Percentiles rank a stretch among this genome's conserved stretches.
phyloP scores from a whole-genome alignment of 1,140 invertebrate species.

The Dolichoris vasculosae region DNA sequence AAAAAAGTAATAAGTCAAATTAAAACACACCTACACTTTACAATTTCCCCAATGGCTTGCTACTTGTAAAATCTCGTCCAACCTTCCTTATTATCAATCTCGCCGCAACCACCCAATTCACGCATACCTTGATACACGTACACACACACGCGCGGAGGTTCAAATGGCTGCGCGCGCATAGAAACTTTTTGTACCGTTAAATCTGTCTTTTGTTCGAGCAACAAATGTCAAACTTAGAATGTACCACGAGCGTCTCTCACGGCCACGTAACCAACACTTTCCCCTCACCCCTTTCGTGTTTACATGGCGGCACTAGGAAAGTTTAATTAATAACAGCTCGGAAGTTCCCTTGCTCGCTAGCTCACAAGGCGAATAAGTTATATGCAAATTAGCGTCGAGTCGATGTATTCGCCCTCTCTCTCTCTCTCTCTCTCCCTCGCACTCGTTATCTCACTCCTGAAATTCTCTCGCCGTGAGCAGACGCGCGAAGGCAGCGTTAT shows the following conservation, averaged over 20 bases:
- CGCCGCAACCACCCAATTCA: background rate
- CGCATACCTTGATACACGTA: background rate
- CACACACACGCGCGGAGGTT: background rate
- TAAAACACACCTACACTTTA: background rate
- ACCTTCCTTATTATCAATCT: background rate
- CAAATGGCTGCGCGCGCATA: background rate
- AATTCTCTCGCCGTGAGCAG: background rate
- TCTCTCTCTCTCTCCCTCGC: background rate
- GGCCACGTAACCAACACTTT: background rate
- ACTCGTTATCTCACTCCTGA: background rate
- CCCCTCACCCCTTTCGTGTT: conserved; percentile 11
- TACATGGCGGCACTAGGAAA: conserved; percentile 41
- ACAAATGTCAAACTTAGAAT: conserved; percentile 36
- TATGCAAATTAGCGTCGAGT: conserved; percentile 50
- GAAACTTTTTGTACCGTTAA: conserved; percentile 31
- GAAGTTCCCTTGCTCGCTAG: conserved; percentile 37
- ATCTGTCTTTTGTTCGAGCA: conserved; percentile 33
- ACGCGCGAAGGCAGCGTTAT: conserved; percentile 32
- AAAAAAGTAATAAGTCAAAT: conserved; percentile 2
- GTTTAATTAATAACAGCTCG: conserved; percentile 53
- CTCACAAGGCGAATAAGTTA: conserved; percentile 44
- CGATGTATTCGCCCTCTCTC: conserved; percentile 6
- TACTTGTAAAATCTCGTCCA: background rate
- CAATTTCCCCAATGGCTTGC: conserved; percentile 16
- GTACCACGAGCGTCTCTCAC: background rate